Evolutionary conservation across 1,140 invertebrate genomes (phyloP).

Genomic region (Drosophila oshimai): DNA sequence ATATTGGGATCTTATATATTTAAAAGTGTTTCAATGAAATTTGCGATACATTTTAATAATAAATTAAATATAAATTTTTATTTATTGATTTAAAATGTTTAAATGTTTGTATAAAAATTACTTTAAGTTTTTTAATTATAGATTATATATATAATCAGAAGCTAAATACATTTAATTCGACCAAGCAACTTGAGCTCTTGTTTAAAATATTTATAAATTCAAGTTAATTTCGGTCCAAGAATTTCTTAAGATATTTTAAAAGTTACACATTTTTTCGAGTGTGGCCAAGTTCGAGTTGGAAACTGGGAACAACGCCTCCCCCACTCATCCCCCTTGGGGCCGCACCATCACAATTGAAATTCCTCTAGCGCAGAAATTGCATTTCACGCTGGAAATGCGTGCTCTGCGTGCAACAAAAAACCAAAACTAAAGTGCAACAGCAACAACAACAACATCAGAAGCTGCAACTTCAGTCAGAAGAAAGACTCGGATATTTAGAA

Average conservation of each 20-base stretch:
- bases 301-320: slow-evolving; percentile 1
- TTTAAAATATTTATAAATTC: too few species aligned
- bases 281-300: not conserved
- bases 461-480: slow-evolving; percentile 11
- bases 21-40: not conserved
- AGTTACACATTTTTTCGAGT: not conserved
- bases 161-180: too few species aligned
- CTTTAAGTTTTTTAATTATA: not conserved
- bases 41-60: too few species aligned
- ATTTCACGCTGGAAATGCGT: slow-evolving; percentile 83
- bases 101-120: too few species aligned
- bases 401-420: slow-evolving; percentile 78
- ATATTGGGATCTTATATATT: too few species aligned
- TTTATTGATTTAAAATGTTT: not conserved
- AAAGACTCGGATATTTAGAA: not conserved
- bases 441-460: slow-evolving; percentile 15
- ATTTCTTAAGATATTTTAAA: not conserved
- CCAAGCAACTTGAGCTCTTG: too few species aligned
- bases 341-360: slow-evolving; percentile 81
- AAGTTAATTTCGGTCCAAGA: too few species aligned
- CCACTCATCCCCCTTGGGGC: slow-evolving; percentile 25
- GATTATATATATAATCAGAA: too few species aligned
- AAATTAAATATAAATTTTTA: not conserved
- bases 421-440: slow-evolving; percentile 48
- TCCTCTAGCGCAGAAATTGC: slow-evolving; percentile 81